Conservation (phyloP, 2,888 invertebrate genomes). For the Dusona sp. region DNA sequence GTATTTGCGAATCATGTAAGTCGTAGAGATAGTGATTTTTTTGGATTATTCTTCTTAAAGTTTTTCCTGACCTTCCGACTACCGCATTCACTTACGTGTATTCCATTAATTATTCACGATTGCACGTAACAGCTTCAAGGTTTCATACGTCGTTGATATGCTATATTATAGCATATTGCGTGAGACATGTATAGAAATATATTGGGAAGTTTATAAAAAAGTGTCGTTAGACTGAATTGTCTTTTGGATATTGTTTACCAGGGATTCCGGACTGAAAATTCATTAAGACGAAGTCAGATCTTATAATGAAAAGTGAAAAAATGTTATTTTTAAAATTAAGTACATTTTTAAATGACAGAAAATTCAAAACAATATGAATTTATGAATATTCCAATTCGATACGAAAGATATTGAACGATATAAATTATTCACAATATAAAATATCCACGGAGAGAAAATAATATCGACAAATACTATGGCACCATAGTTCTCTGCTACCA, state of each 20-base stretch:
- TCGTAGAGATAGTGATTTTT: conserved; percentile 26
- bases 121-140: conserved; percentile 12
- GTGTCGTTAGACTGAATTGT: background rate
- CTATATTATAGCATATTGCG: background rate
- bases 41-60: conserved; percentile 18
- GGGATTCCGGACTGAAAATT: background rate
- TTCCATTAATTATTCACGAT: conserved; percentile 44
- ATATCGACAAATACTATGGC: too few relatives aligned
- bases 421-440: background rate
- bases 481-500: too few relatives aligned
- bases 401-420: too few relatives aligned
- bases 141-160: conserved; percentile 21
- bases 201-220: background rate
- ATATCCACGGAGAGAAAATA: too few relatives aligned
- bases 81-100: conserved; percentile 45
- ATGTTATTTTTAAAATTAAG: background rate
- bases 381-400: too few relatives aligned
- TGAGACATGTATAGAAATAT: conserved; percentile 18
- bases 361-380: background rate
- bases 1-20: background rate
- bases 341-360: background rate
- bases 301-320: background rate
- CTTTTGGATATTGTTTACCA: background rate
- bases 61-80: conserved; percentile 30
- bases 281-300: background rate